These are phyloP conservation scores for Gopherus flavomarginatus DNA, from an alignment of 2,113 vertebrate genomes.

Conservation along the genomic window DNA sequence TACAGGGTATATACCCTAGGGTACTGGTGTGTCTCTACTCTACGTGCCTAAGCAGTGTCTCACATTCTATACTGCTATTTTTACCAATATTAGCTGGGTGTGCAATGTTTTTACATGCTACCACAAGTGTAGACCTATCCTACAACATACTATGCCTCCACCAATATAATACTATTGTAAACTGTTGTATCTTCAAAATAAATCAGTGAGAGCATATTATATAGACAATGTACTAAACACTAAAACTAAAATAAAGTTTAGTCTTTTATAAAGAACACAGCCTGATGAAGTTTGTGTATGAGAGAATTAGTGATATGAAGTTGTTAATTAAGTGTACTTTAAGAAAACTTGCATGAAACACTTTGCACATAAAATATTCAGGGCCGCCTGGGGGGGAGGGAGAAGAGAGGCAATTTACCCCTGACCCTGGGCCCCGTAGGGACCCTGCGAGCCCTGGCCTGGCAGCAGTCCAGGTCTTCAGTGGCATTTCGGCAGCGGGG, in stretches of 20 bases:
- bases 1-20: neutral
- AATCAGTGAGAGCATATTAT: neutral
- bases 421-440: too few relatives aligned
- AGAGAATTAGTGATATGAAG: neutral
- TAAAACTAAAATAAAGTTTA: neutral
- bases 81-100: neutral
- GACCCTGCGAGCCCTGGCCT: too few relatives aligned
- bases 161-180: too few relatives aligned
- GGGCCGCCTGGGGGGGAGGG: too few relatives aligned
- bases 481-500: too few relatives aligned
- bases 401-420: too few relatives aligned
- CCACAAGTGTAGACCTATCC: neutral
- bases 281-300: neutral
- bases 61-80: neutral
- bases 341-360: neutral
- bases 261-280: neutral
- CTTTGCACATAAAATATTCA: neutral
- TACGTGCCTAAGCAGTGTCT: neutral
- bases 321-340: neutral
- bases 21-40: neutral
- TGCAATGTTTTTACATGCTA: neutral
- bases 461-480: too few relatives aligned
- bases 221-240: neutral
- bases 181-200: too few relatives aligned
- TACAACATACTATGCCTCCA: neutral